Base-by-base conservation (phyloP, 2,797 vertebrate genomes). In the Ctenopoma kingsleyae region DNA sequence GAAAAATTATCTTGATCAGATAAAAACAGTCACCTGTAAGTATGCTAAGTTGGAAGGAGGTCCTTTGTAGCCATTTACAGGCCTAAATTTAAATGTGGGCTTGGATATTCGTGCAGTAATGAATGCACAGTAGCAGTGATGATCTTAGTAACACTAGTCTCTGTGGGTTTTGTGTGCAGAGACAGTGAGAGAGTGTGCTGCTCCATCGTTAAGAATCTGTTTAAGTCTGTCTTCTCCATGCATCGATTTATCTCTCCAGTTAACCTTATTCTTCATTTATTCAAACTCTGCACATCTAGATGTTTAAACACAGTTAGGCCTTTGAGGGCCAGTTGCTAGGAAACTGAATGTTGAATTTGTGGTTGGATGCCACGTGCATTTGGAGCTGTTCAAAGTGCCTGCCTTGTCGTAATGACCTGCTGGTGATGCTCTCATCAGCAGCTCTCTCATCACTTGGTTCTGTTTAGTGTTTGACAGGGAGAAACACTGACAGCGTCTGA, bases 301-400 rank as follows among this genome's bases (percentile, higher is more conserved):
- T 89, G 76, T 87, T 79, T 88, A 58, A 84, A 89, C 84, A 87
- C 84, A 87, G 78, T 71, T 71, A 53, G 77, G 80, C 78, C 83
- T 93, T 90, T 92, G 90, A 93, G 83, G 78, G 75, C 38, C 60
- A 63, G 94, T 95, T 94, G 92, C 94, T 93, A 93, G 91, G 94
- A 85, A 94, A 94, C 94, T 63, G 84, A 85, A 91, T 87, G 84
- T 83, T 90, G 89, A 62, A 73, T 91, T 83, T 83, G 70, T 73
- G 80, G 86, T 84, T 75, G 85, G 74, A 77, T 85, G 80, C 62
- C 25, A 63, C 71, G 68, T 83, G 76, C 70, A 84, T 91, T 70
- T 87, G 78, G 76, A 77, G 85, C 75, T 78, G 66, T 91, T 92
- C 77, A 92, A 87, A 93, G 90, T 84, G 71, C 44, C 75, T 49